phyloP scores from a whole-genome alignment of 2,797 vertebrate species.

The Hippocampus kuda region DNA sequence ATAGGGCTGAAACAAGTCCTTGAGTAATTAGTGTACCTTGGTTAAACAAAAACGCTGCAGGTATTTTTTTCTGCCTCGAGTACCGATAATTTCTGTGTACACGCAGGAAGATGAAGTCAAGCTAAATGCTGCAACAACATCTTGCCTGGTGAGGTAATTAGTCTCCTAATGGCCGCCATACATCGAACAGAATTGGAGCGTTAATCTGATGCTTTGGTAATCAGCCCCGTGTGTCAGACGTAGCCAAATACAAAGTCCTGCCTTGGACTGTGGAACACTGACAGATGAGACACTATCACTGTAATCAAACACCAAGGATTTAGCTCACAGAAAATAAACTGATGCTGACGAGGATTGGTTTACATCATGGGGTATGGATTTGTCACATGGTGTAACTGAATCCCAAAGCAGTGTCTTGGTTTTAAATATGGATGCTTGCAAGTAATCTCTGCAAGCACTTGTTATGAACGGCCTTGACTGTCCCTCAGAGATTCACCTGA shows the following conservation, averaged over 20 bases:
- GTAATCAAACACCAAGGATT: slow-evolving; percentile 44
- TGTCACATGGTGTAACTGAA: slow-evolving; percentile 30
- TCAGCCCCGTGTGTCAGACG: slow-evolving; percentile 37
- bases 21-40: too few relatives aligned
- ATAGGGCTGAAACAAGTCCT: too few relatives aligned
- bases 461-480: background rate
- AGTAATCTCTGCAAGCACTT: background rate
- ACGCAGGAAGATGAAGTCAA: too few relatives aligned
- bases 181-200: slow-evolving; percentile 30
- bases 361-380: slow-evolving; percentile 38
- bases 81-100: too few relatives aligned
- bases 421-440: slow-evolving; percentile 32
- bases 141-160: slow-evolving; percentile 5
- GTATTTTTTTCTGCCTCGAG: too few relatives aligned
- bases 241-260: slow-evolving; percentile 39
- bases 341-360: slow-evolving; percentile 42
- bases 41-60: too few relatives aligned
- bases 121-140: too few relatives aligned
- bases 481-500: background rate
- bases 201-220: slow-evolving; percentile 39
- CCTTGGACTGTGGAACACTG: slow-evolving; percentile 22
- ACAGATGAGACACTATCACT: slow-evolving; percentile 38
- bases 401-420: slow-evolving; percentile 22
- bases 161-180: slow-evolving; percentile 28
- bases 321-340: slow-evolving; percentile 30